Percentiles rank a stretch among this genome's conserved stretches.
These are phyloP conservation scores for Passer domesticus DNA, from an alignment of 2,113 vertebrate genomes.

Conservation along the genomic window DNA sequence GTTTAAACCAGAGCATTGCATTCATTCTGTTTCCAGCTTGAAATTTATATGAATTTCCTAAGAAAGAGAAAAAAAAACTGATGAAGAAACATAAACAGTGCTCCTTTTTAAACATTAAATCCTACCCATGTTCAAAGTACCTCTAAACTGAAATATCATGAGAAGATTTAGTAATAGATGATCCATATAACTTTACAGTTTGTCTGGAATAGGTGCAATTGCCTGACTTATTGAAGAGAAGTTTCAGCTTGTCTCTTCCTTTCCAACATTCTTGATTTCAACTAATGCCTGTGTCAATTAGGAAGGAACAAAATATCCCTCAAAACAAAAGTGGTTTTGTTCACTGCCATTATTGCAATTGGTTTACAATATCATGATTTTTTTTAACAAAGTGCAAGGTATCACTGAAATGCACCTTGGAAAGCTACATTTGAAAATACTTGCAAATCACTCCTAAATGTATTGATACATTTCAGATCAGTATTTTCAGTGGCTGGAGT, in stretches of 20 bases:
- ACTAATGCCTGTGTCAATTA: background rate
- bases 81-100: background rate
- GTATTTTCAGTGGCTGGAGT: background rate
- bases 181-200: background rate
- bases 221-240: background rate
- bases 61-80: background rate
- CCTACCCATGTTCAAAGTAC: background rate
- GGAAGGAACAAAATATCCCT: background rate
- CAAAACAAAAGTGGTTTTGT: background rate
- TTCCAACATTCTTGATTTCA: background rate
- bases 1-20: conserved; percentile 97
- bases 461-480: background rate
- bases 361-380: background rate
- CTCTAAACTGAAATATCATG: background rate
- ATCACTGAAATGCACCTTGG: background rate
- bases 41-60: conserved; percentile 98
- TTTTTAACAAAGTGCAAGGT: background rate
- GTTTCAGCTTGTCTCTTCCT: background rate
- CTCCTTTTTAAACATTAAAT: background rate
- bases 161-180: background rate
- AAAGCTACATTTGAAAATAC: background rate
- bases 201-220: background rate
- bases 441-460: background rate
- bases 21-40: conserved; percentile 95
- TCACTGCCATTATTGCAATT: background rate